phyloP scores from a whole-genome alignment of 2,113 vertebrate species.

The Athene noctua region DNA sequence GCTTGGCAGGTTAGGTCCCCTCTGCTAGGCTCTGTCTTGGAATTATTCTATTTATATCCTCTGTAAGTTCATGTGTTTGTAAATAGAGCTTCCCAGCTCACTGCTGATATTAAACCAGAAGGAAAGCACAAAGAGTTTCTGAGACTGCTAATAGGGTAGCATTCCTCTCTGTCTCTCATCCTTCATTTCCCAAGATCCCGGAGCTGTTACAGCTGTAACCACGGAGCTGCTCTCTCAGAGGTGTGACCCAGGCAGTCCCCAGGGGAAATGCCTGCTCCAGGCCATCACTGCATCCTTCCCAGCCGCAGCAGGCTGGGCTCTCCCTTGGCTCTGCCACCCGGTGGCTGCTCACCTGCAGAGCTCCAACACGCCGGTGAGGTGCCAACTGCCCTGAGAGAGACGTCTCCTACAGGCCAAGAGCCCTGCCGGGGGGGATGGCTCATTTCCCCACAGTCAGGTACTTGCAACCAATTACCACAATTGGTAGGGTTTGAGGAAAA shows the following conservation, averaged over 20 bases:
- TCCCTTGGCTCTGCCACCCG: not conserved
- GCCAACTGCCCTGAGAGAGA: not conserved
- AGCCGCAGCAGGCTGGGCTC: not conserved
- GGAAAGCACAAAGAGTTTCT: not conserved
- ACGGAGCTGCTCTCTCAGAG: not conserved
- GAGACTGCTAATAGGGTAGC: not conserved
- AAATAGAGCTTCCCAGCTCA: not conserved
- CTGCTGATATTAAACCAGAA: not conserved
- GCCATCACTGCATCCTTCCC: not conserved
- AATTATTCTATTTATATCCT: not conserved
- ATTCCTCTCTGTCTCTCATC: not conserved
- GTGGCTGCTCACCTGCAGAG: not conserved
- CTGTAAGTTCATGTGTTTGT: not conserved
- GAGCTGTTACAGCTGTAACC: not conserved
- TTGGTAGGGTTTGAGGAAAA: not conserved
- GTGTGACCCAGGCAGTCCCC: not conserved
- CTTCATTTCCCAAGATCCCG: not conserved
- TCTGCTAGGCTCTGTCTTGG: not conserved
- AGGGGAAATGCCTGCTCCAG: not conserved
- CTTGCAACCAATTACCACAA: not conserved
- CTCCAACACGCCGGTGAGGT: not conserved
- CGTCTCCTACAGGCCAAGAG: accelerated
- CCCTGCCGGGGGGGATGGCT: not conserved
- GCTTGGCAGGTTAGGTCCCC: not conserved
- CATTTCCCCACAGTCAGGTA: not conserved